A percentile compares a stretch with the other conserved stretches of the same genome.
These are phyloP conservation scores for Apogon talboti DNA, from an alignment of 2,797 vertebrate species.

Conservation along the genomic window DNA sequence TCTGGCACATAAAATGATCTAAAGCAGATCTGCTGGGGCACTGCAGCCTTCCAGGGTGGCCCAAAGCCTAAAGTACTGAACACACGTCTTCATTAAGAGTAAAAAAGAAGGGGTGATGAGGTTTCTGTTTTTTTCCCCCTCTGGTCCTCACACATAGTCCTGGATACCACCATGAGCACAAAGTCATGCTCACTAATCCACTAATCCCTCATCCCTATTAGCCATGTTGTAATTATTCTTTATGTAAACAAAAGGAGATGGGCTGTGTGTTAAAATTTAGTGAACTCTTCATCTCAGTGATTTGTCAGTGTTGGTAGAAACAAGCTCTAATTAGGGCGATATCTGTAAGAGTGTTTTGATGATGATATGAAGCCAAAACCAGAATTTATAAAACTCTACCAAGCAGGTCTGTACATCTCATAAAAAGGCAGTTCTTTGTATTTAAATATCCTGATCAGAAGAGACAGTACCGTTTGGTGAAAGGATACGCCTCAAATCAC, in stretches of 20 bases:
- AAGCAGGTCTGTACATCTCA: too few relatives aligned
- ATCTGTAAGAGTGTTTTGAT: not conserved
- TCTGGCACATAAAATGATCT: constrained; percentile 48
- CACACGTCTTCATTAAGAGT: constrained; percentile 45
- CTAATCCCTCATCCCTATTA: constrained; percentile 28
- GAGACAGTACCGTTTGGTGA: too few relatives aligned
- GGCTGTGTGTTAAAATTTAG: constrained; percentile 32
- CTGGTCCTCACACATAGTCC: constrained; percentile 8
- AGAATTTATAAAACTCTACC: too few relatives aligned
- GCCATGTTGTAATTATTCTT: constrained; percentile 31
- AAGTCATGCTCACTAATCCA: constrained; percentile 30
- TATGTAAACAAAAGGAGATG: constrained; percentile 35
- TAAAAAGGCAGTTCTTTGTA: too few relatives aligned
- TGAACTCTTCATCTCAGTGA: constrained; percentile 34
- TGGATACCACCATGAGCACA: constrained; percentile 20
- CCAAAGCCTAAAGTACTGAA: constrained; percentile 14
- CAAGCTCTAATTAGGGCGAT: constrained; percentile 45
- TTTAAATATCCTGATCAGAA: too few relatives aligned
- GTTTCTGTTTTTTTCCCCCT: not conserved
- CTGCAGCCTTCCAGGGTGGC: constrained; percentile 33
- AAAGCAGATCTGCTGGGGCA: constrained; percentile 49
- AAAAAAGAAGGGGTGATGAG: constrained; percentile 15
- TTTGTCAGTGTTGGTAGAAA: constrained; percentile 43
- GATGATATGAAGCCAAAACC: not conserved
- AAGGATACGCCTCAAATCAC: too few relatives aligned